Percentiles rank a stretch among this genome's conserved stretches.
Conservation (phyloP, 1,140 invertebrate species). For the Dolichoris vasculosae region DNA sequence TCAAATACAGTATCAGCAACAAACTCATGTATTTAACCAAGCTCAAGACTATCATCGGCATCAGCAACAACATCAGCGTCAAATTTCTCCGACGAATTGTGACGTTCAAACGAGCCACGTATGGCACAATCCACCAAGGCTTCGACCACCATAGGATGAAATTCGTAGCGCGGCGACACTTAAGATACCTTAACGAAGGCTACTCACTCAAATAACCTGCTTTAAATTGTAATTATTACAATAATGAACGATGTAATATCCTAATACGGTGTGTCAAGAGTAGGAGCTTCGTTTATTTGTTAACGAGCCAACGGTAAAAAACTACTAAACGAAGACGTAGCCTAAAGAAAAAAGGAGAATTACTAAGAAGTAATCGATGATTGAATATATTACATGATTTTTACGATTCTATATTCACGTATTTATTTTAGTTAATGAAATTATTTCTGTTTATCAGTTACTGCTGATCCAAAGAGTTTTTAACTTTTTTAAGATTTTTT, state of each 20-base stretch:
- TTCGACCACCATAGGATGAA: conserved; percentile 72
- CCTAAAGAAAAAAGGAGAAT: conserved; percentile 4
- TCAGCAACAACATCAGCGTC: conserved; percentile 18
- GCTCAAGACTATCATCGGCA: conserved; percentile 21
- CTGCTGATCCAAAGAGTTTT: conserved; percentile 42
- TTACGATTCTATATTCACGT: conserved; percentile 45
- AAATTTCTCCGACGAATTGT: conserved; percentile 21
- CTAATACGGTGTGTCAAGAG: not conserved
- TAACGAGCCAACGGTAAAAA: not conserved
- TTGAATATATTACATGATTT: conserved; percentile 50
- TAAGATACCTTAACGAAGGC: conserved; percentile 74
- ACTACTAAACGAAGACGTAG: not conserved
- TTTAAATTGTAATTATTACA: not conserved
- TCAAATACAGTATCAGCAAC: conserved; percentile 17
- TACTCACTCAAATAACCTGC: conserved; percentile 56
- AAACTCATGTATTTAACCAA: not conserved
- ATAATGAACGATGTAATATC: not conserved
- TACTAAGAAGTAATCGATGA: conserved; percentile 31
- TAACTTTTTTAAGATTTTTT: conserved; percentile 51
- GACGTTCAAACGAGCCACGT: conserved; percentile 28
- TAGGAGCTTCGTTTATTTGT: not conserved
- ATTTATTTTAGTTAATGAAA: conserved; percentile 48
- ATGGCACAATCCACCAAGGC: conserved; percentile 71
- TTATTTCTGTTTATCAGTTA: conserved; percentile 44
- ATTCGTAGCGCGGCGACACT: conserved; percentile 64